Evolutionary conservation across 2,797 vertebrate species (phyloP), one percentile per base, ranked within the genome.

Genomic region (Channallabes apus): DNA sequence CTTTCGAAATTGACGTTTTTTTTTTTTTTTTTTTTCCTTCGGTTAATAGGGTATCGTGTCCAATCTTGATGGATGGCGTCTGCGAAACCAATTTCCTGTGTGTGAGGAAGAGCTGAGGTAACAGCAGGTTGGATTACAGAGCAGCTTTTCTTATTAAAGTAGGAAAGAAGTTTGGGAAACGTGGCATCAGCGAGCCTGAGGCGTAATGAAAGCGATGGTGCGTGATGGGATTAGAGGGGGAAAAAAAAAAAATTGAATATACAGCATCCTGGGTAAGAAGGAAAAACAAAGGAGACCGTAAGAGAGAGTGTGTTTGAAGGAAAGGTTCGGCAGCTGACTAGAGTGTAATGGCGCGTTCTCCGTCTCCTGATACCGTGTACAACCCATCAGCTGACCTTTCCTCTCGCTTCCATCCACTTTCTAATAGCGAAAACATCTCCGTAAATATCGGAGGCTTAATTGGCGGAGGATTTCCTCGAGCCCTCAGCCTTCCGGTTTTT

Each of bases 51-150:
- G 56, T 68, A 73, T 88, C 86, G 86, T 80, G 87, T 91, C 90
- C 35, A 7, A 81, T 78, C 62, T 86, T 94, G 94, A 95, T 94
- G 91, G 93, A 95, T 94, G 91, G 88, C 80, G 86, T 93, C 89
- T 92, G 91, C 86, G 89, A 92, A 94, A 92, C 41, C 90, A 92
- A 94, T 94, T 92, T 93, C 90, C 93, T 88, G 89, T 85, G 86
- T 90, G 90, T 83, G 90, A 85, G 85, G 89, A 91, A 83, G 5
- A 82, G 81, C 86, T 75, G 80, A 89, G 76, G 85, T 85, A 85
- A 86, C 87, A 82, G 87, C 88, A 90, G 92, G 91, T 92, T 80
- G 86, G 91, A 87, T 85, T 87, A 91, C 88, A 91, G 90, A 88
- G 87, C 91, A 87, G 88, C 81, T 81, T 88, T 91, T 89, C 90